Evolutionary conservation across 2,113 vertebrate species (phyloP).

Genomic region (Dasypus novemcinctus): DNA sequence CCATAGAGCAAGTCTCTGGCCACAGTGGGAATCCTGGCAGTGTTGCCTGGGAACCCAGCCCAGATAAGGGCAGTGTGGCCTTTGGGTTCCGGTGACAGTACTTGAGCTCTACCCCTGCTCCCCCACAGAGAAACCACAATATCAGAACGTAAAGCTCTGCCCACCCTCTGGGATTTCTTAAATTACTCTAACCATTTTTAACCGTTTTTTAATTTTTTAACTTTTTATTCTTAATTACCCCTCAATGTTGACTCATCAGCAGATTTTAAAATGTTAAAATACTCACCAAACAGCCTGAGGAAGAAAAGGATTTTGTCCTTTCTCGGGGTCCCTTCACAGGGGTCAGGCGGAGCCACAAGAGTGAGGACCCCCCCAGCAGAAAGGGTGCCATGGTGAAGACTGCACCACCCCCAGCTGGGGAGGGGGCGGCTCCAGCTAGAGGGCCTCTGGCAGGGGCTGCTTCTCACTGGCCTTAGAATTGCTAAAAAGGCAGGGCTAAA

Average conservation of each 20-base stretch:
- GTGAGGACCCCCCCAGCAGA: background rate
- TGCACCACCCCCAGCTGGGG: background rate
- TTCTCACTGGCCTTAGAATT: background rate
- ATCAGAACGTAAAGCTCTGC: background rate
- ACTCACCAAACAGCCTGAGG: background rate
- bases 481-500: background rate
- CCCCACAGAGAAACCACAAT: background rate
- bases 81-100: background rate
- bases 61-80: background rate
- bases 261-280: background rate
- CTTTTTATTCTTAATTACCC: constrained; percentile 27
- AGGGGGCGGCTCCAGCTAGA: no score
- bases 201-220: constrained; percentile 50
- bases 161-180: constrained; percentile 45
- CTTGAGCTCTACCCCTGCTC: background rate
- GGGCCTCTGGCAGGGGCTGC: background rate
- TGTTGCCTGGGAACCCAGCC: background rate
- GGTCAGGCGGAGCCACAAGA: background rate
- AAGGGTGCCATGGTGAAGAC: background rate
- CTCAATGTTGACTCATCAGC: background rate
- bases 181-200: constrained; percentile 52
- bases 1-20: background rate
- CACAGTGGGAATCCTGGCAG: background rate
- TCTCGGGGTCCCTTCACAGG: background rate
- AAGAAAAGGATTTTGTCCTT: background rate